Conservation (phyloP, 1,140 invertebrate species). For the Drosophila paulistorum region DNA sequence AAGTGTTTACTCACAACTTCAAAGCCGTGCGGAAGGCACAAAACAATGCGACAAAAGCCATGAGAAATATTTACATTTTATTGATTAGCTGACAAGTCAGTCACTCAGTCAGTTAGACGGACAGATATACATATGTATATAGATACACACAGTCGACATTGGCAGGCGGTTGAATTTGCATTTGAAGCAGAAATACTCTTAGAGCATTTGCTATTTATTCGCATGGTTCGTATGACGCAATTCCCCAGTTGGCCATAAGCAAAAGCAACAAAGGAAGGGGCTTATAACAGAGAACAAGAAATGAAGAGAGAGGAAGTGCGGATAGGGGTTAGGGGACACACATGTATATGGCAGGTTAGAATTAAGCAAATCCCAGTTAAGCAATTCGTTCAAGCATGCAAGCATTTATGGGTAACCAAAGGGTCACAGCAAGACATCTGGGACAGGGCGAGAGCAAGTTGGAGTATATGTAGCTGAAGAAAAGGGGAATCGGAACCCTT, state of each 20-base stretch:
- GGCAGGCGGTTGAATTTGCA: conserved; percentile 17
- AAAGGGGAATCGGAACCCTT: neutral
- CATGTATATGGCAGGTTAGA: conserved; percentile 37
- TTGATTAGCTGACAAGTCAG: conserved; percentile 68
- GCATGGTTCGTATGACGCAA: conserved; percentile 50
- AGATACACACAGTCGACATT: neutral
- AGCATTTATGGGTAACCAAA: conserved; percentile 60
- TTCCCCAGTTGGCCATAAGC: conserved; percentile 53
- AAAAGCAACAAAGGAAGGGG: conserved; percentile 1
- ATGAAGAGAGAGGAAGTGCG: neutral
- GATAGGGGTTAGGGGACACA: neutral
- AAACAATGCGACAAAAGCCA: conserved; percentile 51
- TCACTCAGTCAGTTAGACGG: neutral
- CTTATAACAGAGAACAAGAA: too few relatives aligned
- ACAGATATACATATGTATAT: neutral
- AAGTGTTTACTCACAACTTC: conserved; percentile 69
- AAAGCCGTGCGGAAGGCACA: conserved; percentile 33
- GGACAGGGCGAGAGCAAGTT: neutral
- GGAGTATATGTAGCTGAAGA: too few relatives aligned
- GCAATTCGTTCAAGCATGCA: conserved; percentile 70
- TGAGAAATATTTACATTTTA: conserved; percentile 73
- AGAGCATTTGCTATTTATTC: conserved; percentile 34
- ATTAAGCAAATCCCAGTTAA: conserved; percentile 76
- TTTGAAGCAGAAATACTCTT: conserved; percentile 16
- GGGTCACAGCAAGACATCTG: neutral